Evolutionary conservation across 2,113 vertebrate genomes (phyloP).

Genomic region (Vireo altiloquus): DNA sequence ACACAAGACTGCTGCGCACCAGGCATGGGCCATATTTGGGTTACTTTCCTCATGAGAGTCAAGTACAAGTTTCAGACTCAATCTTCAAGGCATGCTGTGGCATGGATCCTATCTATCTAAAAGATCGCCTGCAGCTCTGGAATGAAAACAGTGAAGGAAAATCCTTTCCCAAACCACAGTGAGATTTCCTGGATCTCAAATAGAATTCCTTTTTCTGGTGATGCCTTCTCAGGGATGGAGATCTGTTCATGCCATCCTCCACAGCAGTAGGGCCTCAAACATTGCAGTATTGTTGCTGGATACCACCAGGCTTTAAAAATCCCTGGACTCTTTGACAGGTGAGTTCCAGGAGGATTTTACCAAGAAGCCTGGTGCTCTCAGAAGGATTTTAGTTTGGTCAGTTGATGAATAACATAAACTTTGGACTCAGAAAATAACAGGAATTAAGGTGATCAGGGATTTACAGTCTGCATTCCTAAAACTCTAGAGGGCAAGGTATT

Average conservation of each 20-base stretch:
- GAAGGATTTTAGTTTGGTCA: background rate
- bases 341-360: background rate
- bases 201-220: background rate
- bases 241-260: background rate
- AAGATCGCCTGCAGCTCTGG: background rate
- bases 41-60: conserved; percentile 1
- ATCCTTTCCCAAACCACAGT: background rate
- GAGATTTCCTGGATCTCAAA: background rate
- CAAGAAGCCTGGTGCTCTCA: background rate
- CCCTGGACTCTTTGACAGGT: background rate
- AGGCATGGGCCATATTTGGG: conserved; percentile 28
- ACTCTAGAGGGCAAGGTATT: conserved; percentile 23
- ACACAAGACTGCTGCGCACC: background rate
- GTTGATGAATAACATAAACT: background rate
- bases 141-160: background rate
- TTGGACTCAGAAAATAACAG: conserved; percentile 6
- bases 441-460: conserved; percentile 2
- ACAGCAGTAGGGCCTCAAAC: background rate
- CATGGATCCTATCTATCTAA: background rate
- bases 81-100: background rate
- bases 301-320: background rate
- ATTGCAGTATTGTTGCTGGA: background rate
- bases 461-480: conserved; percentile 47
- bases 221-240: background rate
- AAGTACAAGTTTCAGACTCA: background rate